Percentiles rank a stretch among this genome's conserved stretches.
These are phyloP conservation scores for Drosophila malerkotliana DNA, from an alignment of 1,140 invertebrate species.

Conservation along the genomic window DNA sequence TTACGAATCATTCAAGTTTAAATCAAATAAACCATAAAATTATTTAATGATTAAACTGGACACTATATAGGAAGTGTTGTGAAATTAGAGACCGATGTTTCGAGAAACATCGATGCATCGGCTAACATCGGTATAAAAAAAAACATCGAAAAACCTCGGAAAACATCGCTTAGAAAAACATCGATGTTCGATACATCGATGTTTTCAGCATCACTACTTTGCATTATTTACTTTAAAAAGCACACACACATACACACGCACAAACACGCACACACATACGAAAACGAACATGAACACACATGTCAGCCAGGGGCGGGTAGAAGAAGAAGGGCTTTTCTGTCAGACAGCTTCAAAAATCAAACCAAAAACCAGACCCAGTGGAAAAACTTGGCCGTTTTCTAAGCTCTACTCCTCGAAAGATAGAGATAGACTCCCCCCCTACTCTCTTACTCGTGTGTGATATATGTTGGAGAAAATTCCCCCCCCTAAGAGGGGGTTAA, in stretches of 20 bases:
- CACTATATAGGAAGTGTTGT: too few species aligned
- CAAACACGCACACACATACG: too few species aligned
- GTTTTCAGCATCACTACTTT: too few species aligned
- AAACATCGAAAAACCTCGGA: too few species aligned
- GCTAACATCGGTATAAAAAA: too few species aligned
- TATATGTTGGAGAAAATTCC: constrained; percentile 2
- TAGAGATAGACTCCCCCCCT: constrained; percentile 33
- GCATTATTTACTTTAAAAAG: constrained; percentile 83
- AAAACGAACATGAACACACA: constrained; percentile 20
- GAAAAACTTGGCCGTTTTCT: constrained; percentile 69
- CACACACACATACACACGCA: constrained; percentile 49
- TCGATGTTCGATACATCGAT: too few species aligned
- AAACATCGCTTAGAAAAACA: too few species aligned
- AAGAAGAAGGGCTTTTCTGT: constrained; percentile 3
- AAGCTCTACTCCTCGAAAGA: constrained; percentile 61
- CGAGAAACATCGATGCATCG: too few species aligned
- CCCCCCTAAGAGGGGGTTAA: background rate
- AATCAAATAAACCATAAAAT: too few species aligned
- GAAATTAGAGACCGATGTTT: too few species aligned
- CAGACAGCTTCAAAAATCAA: constrained; percentile 67
- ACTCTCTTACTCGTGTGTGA: constrained; percentile 4
- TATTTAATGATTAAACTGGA: too few species aligned
- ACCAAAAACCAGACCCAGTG: constrained; percentile 49
- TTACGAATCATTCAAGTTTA: too few species aligned
- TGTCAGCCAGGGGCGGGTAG: constrained; percentile 31